phyloP scores from a whole-genome alignment of 2,797 vertebrate species.

The Bradypodion ventrale region DNA sequence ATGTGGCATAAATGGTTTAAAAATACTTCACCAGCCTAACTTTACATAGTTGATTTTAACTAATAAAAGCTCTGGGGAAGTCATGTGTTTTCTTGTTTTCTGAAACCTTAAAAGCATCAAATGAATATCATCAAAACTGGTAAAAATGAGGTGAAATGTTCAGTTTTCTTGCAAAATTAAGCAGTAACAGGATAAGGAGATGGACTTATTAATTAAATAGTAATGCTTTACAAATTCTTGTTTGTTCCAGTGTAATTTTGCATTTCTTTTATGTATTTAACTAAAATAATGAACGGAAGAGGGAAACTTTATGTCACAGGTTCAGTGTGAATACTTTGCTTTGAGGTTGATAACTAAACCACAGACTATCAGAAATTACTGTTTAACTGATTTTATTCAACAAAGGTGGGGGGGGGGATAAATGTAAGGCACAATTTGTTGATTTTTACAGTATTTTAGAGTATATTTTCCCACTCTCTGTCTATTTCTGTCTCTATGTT shows the following conservation, averaged over 20 bases:
- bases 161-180: neutral
- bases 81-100: conserved; percentile 3
- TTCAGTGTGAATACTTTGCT: neutral
- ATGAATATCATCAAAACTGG: neutral
- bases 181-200: neutral
- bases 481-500: neutral
- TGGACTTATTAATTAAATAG: neutral
- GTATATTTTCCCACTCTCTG: too few relatives aligned
- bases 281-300: neutral
- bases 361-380: too few relatives aligned
- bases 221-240: neutral
- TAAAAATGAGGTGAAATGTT: neutral
- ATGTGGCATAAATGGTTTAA: conserved; percentile 32
- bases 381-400: neutral
- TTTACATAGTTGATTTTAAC: conserved; percentile 34
- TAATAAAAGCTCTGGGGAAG: conserved; percentile 37
- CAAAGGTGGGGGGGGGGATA: neutral
- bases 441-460: neutral
- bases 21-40: conserved; percentile 19
- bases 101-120: neutral
- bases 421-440: neutral
- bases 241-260: neutral
- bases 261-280: neutral
- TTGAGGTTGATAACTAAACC: neutral
- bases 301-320: too few relatives aligned